A percentile compares a stretch with the other conserved stretches of the same genome.
phyloP scores from a whole-genome alignment of 2,888 invertebrate species.

The Morpho achilles region DNA sequence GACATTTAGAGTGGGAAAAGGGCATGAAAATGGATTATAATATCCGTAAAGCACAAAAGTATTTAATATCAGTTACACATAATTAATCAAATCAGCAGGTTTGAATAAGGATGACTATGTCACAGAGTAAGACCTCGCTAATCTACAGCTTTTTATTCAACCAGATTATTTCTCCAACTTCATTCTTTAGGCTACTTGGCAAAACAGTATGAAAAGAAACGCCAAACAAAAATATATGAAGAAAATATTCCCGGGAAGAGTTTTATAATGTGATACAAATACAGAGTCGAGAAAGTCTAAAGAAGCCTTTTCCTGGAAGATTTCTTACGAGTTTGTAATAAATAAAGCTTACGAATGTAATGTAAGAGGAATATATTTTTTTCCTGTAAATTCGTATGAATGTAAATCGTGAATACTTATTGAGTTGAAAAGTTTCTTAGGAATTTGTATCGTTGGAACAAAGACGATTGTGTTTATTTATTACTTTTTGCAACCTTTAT shows the following conservation, averaged over 20 bases:
- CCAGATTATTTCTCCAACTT: too few species aligned
- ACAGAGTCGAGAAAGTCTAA: conserved; percentile 21
- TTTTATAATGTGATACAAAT: conserved; percentile 17
- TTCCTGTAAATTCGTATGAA: background rate
- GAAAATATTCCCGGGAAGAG: background rate
- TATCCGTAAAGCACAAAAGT: too few species aligned
- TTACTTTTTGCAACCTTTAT: conserved; percentile 1
- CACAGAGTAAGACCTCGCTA: too few species aligned
- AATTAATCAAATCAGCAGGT: too few species aligned
- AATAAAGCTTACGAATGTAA: conserved; percentile 5
- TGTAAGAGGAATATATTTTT: too few species aligned
- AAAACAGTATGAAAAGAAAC: background rate
- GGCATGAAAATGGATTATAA: too few species aligned
- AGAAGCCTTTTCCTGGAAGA: conserved; percentile 9
- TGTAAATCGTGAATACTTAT: conserved; percentile 8
- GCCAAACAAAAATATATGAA: too few species aligned
- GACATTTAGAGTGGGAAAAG: too few species aligned
- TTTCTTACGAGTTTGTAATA: conserved; percentile 4
- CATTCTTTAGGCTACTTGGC: background rate
- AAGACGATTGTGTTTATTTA: background rate
- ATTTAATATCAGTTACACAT: too few species aligned
- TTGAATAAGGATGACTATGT: too few species aligned
- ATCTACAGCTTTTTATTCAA: too few species aligned
- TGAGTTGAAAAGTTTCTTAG: background rate
- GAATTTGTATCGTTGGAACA: background rate